Conservation (phyloP, 2,113 vertebrate species). For the Cervus canadensis region DNA sequence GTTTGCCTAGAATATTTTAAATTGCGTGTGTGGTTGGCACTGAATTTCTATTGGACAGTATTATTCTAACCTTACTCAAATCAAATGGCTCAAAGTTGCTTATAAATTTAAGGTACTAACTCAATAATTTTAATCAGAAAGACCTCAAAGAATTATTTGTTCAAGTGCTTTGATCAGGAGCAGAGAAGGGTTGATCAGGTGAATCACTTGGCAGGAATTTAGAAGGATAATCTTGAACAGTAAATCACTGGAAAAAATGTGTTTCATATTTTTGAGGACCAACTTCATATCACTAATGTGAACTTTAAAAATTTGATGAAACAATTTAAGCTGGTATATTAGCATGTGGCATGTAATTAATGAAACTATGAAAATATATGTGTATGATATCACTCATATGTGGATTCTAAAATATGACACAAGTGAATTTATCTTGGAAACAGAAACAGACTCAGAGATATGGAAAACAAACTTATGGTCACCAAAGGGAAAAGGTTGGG, state of each 20-base stretch:
- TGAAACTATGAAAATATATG: background rate
- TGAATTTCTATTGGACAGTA: background rate
- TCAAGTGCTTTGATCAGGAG: background rate
- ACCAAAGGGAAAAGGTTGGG: background rate
- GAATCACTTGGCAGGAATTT: background rate
- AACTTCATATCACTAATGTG: background rate
- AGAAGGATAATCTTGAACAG: background rate
- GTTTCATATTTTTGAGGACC: background rate
- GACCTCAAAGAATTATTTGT: background rate
- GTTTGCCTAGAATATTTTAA: background rate
- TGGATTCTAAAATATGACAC: background rate
- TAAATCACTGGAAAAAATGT: background rate
- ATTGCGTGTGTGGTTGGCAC: background rate
- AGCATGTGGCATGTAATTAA: background rate
- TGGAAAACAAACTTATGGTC: background rate
- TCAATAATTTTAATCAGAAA: background rate
- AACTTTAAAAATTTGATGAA: background rate
- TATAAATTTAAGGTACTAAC: background rate
- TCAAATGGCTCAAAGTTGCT: background rate
- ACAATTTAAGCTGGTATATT: background rate
- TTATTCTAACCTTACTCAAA: background rate
- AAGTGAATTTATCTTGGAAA: background rate
- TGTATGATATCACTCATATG: background rate
- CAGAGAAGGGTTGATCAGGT: background rate
- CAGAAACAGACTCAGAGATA: background rate